A percentile compares a stretch with the other conserved stretches of the same genome.
Conservation (phyloP, 1,140 invertebrate species). For the Hyposmocoma kahamanoa region DNA sequence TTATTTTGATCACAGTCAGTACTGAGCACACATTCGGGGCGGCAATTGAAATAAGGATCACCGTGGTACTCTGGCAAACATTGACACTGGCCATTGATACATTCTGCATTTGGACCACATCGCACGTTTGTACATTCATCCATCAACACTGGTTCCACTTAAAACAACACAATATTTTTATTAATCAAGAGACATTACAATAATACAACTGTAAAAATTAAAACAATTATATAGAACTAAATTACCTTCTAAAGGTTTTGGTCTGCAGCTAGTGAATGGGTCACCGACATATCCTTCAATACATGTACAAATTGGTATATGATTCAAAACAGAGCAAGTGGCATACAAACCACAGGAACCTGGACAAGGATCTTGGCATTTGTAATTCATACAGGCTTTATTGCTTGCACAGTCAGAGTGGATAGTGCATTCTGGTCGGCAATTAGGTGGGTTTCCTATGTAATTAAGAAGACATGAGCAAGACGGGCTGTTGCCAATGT, state of each 20-base stretch:
- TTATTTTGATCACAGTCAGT: slow-evolving; percentile 84
- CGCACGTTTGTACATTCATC: slow-evolving; percentile 79
- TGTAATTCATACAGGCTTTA: slow-evolving; percentile 77
- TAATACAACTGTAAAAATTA: slow-evolving; percentile 6
- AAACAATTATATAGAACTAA: slow-evolving; percentile 12
- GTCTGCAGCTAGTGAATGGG: slow-evolving; percentile 79
- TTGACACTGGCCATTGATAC: slow-evolving; percentile 78
- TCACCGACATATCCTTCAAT: slow-evolving; percentile 80
- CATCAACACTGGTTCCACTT: slow-evolving; percentile 59
- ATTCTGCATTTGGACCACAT: slow-evolving; percentile 86
- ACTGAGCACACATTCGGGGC: slow-evolving; percentile 88
- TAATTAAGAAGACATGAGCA: slow-evolving; percentile 79
- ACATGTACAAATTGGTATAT: slow-evolving; percentile 80
- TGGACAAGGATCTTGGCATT: slow-evolving; percentile 82
- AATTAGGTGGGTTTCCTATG: slow-evolving; percentile 81
- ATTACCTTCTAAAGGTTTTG: slow-evolving; percentile 75
- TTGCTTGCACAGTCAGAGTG: slow-evolving; percentile 79
- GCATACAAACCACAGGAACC: slow-evolving; percentile 82
- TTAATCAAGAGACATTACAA: slow-evolving; percentile 5
- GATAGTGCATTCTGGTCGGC: slow-evolving; percentile 80
- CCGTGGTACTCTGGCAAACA: slow-evolving; percentile 79
- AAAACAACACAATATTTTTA: slow-evolving; percentile 39
- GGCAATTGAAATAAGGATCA: slow-evolving; percentile 80
- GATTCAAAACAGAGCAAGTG: slow-evolving; percentile 77
- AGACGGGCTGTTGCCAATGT: slow-evolving; percentile 75